Percentiles rank a stretch among this genome's conserved stretches.
Evolutionary conservation across 2,113 vertebrate genomes (phyloP).

Genomic region (Girardinichthys multiradiatus): DNA sequence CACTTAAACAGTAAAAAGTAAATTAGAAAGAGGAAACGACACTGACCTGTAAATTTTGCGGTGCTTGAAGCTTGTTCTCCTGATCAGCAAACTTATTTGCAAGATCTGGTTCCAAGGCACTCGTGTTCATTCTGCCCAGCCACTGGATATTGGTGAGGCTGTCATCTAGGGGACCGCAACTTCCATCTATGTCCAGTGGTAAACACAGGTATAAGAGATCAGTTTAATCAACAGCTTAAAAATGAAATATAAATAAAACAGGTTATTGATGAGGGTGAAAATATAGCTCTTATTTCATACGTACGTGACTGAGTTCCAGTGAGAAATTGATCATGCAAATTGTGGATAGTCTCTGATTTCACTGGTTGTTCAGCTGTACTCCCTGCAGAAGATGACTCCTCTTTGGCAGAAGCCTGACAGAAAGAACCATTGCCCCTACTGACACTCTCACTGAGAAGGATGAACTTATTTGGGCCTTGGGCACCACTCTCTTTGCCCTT

Average conservation of each 20-base stretch:
- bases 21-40: neutral
- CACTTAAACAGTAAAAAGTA: neutral
- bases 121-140: slow-evolving; percentile 87
- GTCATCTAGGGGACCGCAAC: slow-evolving; percentile 78
- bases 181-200: slow-evolving; percentile 77
- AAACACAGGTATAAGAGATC: slow-evolving; percentile 15
- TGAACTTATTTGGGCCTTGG: slow-evolving; percentile 91
- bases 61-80: slow-evolving; percentile 77
- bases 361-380: slow-evolving; percentile 8
- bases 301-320: slow-evolving; percentile 58
- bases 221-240: neutral
- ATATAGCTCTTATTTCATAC: slow-evolving; percentile 5
- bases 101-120: slow-evolving; percentile 72
- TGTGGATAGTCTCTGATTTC: neutral
- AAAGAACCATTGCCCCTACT: slow-evolving; percentile 20
- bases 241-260: neutral
- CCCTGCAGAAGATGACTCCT: neutral
- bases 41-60: slow-evolving; percentile 80
- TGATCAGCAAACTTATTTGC: slow-evolving; percentile 71
- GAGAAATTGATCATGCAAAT: slow-evolving; percentile 24
- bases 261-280: too few species aligned
- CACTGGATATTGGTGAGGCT: slow-evolving; percentile 94
- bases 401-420: slow-evolving; percentile 11
- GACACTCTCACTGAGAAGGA: slow-evolving; percentile 84
- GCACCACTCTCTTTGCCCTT: slow-evolving; percentile 89